A percentile compares a stretch with the other conserved stretches of the same genome.
These are phyloP conservation scores for Microplitis mediator DNA, from an alignment of 1,140 invertebrate genomes.

Conservation along the genomic window DNA sequence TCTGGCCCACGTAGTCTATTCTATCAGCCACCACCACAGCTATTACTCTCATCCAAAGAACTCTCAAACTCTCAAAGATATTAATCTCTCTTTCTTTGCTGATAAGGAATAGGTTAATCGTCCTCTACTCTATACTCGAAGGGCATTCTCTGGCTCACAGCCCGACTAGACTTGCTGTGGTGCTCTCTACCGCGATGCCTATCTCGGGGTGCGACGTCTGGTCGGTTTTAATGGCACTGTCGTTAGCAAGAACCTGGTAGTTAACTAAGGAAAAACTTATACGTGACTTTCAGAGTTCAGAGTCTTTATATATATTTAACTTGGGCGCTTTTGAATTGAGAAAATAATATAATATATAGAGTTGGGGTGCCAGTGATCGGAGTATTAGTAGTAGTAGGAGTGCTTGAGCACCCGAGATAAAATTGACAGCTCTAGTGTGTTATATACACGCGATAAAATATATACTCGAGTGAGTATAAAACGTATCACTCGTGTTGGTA, in stretches of 20 bases:
- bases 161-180: background rate
- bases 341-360: background rate
- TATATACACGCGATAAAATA: no score
- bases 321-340: background rate
- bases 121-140: slow-evolving; percentile 10
- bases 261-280: slow-evolving; percentile 9
- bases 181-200: background rate
- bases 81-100: slow-evolving; percentile 25
- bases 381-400: no score
- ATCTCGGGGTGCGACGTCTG: slow-evolving; percentile 12
- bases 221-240: slow-evolving; percentile 23
- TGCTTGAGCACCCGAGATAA: no score
- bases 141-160: slow-evolving; percentile 8
- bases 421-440: no score
- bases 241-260: slow-evolving; percentile 15
- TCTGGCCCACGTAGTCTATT: background rate
- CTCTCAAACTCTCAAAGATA: slow-evolving; percentile 26
- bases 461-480: no score
- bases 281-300: background rate
- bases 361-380: background rate
- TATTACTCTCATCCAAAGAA: slow-evolving; percentile 21
- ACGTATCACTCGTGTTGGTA: no score
- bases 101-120: slow-evolving; percentile 30
- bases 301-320: background rate
- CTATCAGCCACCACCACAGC: background rate